Conservation (phyloP, 2,797 vertebrate genomes). For the Dicrostonyx torquatus region DNA sequence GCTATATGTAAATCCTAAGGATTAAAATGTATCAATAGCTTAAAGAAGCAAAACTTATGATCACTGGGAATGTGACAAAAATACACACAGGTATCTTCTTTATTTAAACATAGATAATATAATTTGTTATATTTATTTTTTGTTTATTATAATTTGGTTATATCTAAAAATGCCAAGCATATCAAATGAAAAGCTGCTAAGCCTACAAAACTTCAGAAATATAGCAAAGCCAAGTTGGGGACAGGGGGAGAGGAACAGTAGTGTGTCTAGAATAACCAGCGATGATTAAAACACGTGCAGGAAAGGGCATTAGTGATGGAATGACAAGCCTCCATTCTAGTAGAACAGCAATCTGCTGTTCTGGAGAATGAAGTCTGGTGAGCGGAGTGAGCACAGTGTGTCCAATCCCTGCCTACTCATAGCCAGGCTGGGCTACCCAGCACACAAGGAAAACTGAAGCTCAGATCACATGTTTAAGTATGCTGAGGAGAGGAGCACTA, state of each 20-base stretch:
- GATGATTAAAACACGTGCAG: background rate
- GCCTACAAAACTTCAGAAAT: constrained; percentile 12
- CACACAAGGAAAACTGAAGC: background rate
- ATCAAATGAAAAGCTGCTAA: constrained; percentile 51
- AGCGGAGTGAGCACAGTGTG: background rate
- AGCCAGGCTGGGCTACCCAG: background rate
- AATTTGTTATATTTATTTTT: background rate
- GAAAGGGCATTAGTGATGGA: background rate
- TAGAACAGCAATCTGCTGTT: background rate
- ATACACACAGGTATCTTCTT: background rate
- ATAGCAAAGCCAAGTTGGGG: background rate
- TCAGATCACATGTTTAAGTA: background rate
- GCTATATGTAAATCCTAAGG: constrained; percentile 12
- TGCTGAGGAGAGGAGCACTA: background rate
- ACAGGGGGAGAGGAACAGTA: background rate
- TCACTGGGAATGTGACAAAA: background rate
- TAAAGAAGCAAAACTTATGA: background rate
- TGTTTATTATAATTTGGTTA: background rate
- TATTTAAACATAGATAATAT: background rate
- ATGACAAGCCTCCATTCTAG: background rate
- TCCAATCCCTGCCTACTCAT: background rate
- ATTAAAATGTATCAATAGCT: constrained; percentile 11
- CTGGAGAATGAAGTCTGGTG: background rate
- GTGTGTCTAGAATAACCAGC: background rate
- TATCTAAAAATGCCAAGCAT: constrained; percentile 34